phyloP scores from a whole-genome alignment of 2,113 vertebrate species.

The Cichladusa arquata region DNA sequence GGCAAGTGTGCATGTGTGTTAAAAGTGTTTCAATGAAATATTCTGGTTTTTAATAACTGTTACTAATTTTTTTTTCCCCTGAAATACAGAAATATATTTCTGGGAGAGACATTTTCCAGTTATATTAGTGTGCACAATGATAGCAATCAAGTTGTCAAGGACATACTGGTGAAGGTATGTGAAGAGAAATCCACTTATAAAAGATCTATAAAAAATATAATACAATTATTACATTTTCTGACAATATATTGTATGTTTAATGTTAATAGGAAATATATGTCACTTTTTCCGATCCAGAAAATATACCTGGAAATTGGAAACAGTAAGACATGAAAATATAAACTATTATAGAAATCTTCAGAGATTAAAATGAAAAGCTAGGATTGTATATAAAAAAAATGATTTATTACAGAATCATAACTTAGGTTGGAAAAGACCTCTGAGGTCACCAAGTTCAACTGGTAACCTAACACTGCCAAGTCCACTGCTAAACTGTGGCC shows the following conservation, averaged over 20 bases:
- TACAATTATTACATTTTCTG: background rate
- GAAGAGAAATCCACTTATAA: background rate
- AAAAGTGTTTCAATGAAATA: background rate
- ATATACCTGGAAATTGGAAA: background rate
- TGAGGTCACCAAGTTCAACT: background rate
- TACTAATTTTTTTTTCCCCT: background rate
- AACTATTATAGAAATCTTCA: background rate
- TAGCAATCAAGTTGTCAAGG: slow-evolving; percentile 93
- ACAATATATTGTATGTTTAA: background rate
- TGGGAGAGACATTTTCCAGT: slow-evolving; percentile 97
- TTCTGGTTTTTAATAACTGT: background rate
- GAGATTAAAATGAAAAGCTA: background rate
- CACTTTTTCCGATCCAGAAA: background rate
- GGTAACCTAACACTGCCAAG: background rate
- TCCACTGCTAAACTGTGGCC: background rate
- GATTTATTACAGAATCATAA: background rate
- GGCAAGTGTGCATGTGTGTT: background rate
- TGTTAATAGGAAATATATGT: background rate
- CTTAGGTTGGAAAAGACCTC: background rate
- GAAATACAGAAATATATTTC: slow-evolving; percentile 91
- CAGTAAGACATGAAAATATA: background rate
- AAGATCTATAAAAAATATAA: background rate
- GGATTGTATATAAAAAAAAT: background rate
- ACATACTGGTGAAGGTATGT: slow-evolving; percentile 95
- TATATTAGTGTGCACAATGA: slow-evolving; percentile 99